These are phyloP conservation scores for Heliconius cydno DNA, from an alignment of 2,888 invertebrate species.

Conservation along the genomic window DNA sequence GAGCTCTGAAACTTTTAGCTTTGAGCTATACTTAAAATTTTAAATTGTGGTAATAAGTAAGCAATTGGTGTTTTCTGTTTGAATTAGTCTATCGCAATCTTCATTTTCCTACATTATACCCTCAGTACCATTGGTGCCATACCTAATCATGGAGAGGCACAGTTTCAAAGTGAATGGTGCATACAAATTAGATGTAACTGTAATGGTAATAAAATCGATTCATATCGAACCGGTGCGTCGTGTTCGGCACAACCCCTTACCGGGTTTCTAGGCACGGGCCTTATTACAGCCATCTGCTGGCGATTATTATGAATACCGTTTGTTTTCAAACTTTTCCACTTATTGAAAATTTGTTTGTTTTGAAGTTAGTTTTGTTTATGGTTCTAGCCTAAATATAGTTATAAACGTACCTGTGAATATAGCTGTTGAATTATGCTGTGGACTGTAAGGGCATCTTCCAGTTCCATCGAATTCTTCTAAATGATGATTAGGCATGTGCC, in stretches of 20 bases:
- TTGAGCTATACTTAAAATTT: not conserved
- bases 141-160: slow-evolving; percentile 28
- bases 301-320: slow-evolving; percentile 17
- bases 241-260: slow-evolving; percentile 59
- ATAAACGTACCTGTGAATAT: slow-evolving; percentile 86
- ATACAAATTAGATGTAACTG: slow-evolving; percentile 51
- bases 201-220: slow-evolving; percentile 62
- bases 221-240: slow-evolving; percentile 59
- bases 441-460: slow-evolving; percentile 96
- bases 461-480: slow-evolving; percentile 90
- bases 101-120: not conserved
- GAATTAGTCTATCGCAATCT: not conserved
- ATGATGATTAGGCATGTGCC: slow-evolving; percentile 78
- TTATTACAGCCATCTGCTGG: slow-evolving; percentile 53
- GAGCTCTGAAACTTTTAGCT: not conserved
- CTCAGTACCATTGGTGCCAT: not conserved
- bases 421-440: slow-evolving; percentile 97
- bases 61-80: not conserved
- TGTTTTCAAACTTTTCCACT: slow-evolving; percentile 14
- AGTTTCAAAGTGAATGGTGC: slow-evolving; percentile 34
- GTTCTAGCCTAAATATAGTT: not conserved
- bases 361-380: slow-evolving; percentile 3
- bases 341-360: slow-evolving; percentile 5
- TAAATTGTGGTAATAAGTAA: too few species aligned
- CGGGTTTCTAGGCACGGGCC: slow-evolving; percentile 52